Evolutionary conservation across 2,113 vertebrate species (phyloP).

Genomic region (Gracilinanus agilis): DNA sequence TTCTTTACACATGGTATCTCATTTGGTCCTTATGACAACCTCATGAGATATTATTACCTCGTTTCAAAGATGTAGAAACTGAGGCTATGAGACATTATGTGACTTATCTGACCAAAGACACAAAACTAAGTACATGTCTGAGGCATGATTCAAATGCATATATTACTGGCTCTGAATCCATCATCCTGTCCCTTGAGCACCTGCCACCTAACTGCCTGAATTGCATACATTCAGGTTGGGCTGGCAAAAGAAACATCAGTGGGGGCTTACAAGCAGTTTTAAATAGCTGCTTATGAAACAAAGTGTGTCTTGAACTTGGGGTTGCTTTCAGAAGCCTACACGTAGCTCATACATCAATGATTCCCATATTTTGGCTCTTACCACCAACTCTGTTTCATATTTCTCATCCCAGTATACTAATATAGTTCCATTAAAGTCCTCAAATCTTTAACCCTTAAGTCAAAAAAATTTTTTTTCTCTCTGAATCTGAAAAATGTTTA

Average conservation of each 20-base stretch:
- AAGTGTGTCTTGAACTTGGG: not conserved
- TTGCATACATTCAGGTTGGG: not conserved
- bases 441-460: conserved; percentile 7
- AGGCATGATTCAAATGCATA: not conserved
- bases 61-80: not conserved
- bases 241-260: not conserved
- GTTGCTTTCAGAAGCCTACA: not conserved
- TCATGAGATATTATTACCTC: not conserved
- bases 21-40: not conserved
- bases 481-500: conserved; percentile 49
- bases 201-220: not conserved
- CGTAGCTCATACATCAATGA: not conserved
- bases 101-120: not conserved
- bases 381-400: not conserved
- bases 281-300: not conserved
- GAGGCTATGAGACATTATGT: not conserved
- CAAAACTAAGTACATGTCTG: not conserved
- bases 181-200: accelerated
- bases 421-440: conserved; percentile 32
- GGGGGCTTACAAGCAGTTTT: not conserved
- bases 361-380: not conserved
- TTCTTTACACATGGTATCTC: not conserved
- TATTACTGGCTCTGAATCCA: not conserved
- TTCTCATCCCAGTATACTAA: not conserved
- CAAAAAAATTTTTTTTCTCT: conserved; percentile 34